Percentiles rank a stretch among this genome's conserved stretches.
Evolutionary conservation across 2,888 invertebrate genomes (phyloP).

Genomic region (Sphecodes monilicornis): DNA sequence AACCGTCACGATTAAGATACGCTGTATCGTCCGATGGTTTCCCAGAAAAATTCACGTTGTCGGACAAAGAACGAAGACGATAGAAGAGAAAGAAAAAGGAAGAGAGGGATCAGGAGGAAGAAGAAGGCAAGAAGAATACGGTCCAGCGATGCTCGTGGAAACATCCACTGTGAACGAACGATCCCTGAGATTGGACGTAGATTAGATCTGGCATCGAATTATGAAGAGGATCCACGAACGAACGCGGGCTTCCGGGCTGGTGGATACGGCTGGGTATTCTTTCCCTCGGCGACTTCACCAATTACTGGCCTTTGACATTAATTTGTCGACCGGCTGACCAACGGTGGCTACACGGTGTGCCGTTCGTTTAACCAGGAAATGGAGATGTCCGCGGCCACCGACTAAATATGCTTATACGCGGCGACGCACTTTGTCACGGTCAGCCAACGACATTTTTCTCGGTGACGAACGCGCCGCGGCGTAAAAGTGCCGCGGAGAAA

Average conservation of each 20-base stretch:
- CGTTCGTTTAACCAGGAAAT: slow-evolving; percentile 67
- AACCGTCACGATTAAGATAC: slow-evolving; percentile 70
- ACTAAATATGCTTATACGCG: slow-evolving; percentile 46
- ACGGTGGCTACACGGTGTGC: slow-evolving; percentile 55
- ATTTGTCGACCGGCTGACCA: slow-evolving; percentile 69
- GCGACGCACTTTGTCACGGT: slow-evolving; percentile 60
- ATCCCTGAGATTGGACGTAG: slow-evolving; percentile 52
- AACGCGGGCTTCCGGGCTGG: slow-evolving; percentile 59
- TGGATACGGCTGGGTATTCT: slow-evolving; percentile 43
- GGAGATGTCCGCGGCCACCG: slow-evolving; percentile 64
- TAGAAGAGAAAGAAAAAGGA: not conserved
- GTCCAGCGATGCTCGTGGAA: slow-evolving; percentile 25
- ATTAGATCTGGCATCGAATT: slow-evolving; percentile 66
- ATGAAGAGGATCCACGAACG: slow-evolving; percentile 51
- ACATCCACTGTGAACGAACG: slow-evolving; percentile 17
- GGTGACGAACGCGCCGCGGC: slow-evolving; percentile 30
- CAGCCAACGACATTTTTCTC: slow-evolving; percentile 57
- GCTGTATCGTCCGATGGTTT: slow-evolving; percentile 30
- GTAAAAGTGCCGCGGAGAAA: slow-evolving; percentile 41
- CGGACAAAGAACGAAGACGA: not conserved
- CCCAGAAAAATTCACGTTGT: slow-evolving; percentile 39
- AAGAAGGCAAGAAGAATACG: slow-evolving; percentile 9
- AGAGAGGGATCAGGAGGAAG: not conserved
- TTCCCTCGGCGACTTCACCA: slow-evolving; percentile 57
- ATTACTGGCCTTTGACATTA: slow-evolving; percentile 74